Evolutionary conservation across 2,888 invertebrate genomes (phyloP).

Genomic region (Strigamia transsilvanica): DNA sequence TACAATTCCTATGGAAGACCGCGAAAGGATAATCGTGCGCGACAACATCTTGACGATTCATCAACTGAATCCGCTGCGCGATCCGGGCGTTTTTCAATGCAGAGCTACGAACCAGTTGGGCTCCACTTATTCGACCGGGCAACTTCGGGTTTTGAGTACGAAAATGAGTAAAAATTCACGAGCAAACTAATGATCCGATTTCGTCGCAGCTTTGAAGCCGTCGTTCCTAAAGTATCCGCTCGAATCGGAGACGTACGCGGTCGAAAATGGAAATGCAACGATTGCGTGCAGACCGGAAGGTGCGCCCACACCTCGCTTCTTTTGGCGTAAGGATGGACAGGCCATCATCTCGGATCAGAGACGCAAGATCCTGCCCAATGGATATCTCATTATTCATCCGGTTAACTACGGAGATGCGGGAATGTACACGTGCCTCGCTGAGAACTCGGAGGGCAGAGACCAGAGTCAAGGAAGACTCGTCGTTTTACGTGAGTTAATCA

Average conservation of each 20-base stretch:
- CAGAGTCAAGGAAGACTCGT: slow-evolving; percentile 83
- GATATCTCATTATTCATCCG: slow-evolving; percentile 84
- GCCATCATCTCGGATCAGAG: slow-evolving; percentile 74
- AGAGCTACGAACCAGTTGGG: slow-evolving; percentile 87
- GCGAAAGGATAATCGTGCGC: slow-evolving; percentile 72
- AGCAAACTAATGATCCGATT: neutral
- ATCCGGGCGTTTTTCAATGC: slow-evolving; percentile 96
- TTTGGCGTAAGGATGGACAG: slow-evolving; percentile 89
- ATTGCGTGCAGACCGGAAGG: slow-evolving; percentile 93
- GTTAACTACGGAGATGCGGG: slow-evolving; percentile 87
- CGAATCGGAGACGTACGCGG: slow-evolving; percentile 89
- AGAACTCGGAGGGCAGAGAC: slow-evolving; percentile 85
- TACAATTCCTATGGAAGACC: slow-evolving; percentile 68
- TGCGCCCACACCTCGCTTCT: slow-evolving; percentile 85
- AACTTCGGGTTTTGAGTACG: slow-evolving; percentile 84
- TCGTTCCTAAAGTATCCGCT: slow-evolving; percentile 89
- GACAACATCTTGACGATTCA: slow-evolving; percentile 60
- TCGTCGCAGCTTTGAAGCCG: slow-evolving; percentile 71
- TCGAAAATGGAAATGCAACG: slow-evolving; percentile 89
- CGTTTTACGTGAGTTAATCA: slow-evolving; percentile 74
- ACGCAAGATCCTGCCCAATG: slow-evolving; percentile 82
- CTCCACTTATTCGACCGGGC: slow-evolving; percentile 85
- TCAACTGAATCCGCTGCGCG: slow-evolving; percentile 68
- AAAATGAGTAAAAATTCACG: neutral
- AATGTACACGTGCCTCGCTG: slow-evolving; percentile 85